Conservation (phyloP, 2,888 invertebrate species). For the Rhingia campestris region DNA sequence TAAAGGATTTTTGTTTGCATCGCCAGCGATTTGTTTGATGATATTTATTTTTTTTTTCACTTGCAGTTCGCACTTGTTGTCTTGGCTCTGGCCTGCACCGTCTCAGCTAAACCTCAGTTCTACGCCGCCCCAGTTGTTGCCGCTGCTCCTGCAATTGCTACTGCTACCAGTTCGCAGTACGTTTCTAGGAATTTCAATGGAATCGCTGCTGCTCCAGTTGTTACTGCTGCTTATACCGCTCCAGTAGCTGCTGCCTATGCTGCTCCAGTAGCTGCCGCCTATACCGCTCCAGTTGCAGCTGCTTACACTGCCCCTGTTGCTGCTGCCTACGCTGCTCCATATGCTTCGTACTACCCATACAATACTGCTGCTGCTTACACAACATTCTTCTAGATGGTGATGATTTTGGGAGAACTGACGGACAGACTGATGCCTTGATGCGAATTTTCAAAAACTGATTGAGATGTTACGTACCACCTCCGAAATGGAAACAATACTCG, state of each 20-base stretch:
- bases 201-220: constrained; percentile 82
- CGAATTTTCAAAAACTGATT: neutral
- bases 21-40: neutral
- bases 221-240: constrained; percentile 79
- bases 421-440: constrained; percentile 49
- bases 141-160: constrained; percentile 82
- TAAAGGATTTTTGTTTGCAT: constrained; percentile 16
- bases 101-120: constrained; percentile 83
- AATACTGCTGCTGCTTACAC: constrained; percentile 76
- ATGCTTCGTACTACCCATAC: constrained; percentile 74
- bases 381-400: constrained; percentile 75
- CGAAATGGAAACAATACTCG: constrained; percentile 8
- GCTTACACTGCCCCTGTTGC: constrained; percentile 77
- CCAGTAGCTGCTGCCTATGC: constrained; percentile 77
- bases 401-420: neutral
- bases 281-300: constrained; percentile 77
- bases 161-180: constrained; percentile 85
- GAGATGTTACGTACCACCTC: constrained; percentile 30
- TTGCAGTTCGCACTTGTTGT: constrained; percentile 82
- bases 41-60: constrained; percentile 22
- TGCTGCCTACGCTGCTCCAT: constrained; percentile 76
- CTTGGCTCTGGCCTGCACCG: constrained; percentile 82
- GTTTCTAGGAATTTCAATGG: constrained; percentile 85
- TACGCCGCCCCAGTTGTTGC: constrained; percentile 78
- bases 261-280: constrained; percentile 75